Base-by-base conservation (phyloP, 2,113 vertebrate genomes). In the Oryzias javanicus region DNA sequence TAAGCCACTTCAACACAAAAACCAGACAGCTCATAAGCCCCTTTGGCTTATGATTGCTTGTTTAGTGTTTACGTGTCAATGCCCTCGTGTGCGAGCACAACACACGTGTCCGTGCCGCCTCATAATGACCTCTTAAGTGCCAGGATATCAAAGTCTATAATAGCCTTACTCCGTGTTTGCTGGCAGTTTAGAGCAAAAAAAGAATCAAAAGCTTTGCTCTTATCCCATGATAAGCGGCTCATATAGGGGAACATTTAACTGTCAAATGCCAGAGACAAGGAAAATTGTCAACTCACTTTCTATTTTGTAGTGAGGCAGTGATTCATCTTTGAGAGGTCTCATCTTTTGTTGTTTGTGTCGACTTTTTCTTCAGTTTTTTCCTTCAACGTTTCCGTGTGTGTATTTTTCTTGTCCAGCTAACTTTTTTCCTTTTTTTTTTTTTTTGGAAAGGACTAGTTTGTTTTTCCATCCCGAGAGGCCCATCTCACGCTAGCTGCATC, bases 41-140 rank as follows among this genome's bases (percentile, higher is more conserved):
- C 60, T 84, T 67, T 71, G 20, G 10, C 66, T 75, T 52, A 14
- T 65, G 67, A 73, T 80, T 70, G 74, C 82, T 81, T 80, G 78
- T 83, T 89, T 78, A 60, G 75, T 58, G 64, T 76, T 75, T 59
- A 52, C 49, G 52, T 45, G 51, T 56, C 24, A 13, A 18, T 42
- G 54, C 42, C 22, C n/a, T 22, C 10, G 14, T 55, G 1, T 46
- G 14, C 49, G 53, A 18, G 4, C 19, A 40, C 46, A 18, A 35
- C 3, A 18, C 20, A 51, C 55, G 57, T 52, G 65, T 53, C 49
- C 16, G 49, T 47, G 56, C 50, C 57, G 24, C 60, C 62, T 76
- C 35, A 19, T 79, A 80, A 80, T 71, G 64, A 85, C 78, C 80
- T 64, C 70, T 70, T 75, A 80, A 81, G 76, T 78, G 73, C 79